Evolutionary conservation across 2,113 vertebrate species (phyloP).

Genomic region (Salminus brasiliensis): DNA sequence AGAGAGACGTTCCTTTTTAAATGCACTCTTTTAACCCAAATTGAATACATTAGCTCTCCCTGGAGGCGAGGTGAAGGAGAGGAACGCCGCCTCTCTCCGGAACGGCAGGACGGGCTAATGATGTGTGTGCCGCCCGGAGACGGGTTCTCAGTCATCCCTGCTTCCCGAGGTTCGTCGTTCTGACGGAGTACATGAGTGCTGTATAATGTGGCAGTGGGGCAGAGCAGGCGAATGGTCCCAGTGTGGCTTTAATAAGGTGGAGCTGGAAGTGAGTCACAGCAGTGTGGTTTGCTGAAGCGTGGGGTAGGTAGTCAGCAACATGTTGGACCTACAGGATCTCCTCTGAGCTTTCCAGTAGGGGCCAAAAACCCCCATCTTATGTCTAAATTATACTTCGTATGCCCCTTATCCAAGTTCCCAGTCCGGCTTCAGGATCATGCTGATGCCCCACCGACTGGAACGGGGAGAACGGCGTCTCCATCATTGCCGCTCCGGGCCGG

Average conservation of each 20-base stretch:
- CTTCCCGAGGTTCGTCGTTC: background rate
- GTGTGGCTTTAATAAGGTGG: background rate
- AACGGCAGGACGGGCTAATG: slow-evolving; percentile 17
- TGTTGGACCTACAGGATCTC: background rate
- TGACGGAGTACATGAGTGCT: slow-evolving; percentile 17
- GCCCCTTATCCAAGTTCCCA: too few relatives aligned
- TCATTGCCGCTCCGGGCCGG: too few relatives aligned
- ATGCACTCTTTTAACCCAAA: slow-evolving; percentile 67
- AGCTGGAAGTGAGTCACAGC: background rate
- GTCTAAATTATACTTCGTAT: too few relatives aligned
- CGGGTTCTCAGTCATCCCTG: background rate
- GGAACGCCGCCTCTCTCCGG: background rate
- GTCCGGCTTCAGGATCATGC: too few relatives aligned
- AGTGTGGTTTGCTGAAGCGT: background rate
- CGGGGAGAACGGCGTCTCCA: too few relatives aligned
- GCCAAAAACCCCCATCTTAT: background rate
- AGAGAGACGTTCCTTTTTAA: slow-evolving; percentile 56
- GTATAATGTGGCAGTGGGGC: slow-evolving; percentile 11
- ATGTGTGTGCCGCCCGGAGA: slow-evolving; percentile 17
- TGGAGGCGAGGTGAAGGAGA: slow-evolving; percentile 16
- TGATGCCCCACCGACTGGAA: too few relatives aligned
- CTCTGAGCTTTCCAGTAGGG: too few relatives aligned
- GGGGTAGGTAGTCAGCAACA: slow-evolving; percentile 29
- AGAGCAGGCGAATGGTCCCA: background rate
- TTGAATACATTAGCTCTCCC: slow-evolving; percentile 64